Evolutionary conservation across 64 coral and sea anemone species (phyloP).

Genomic region (Stylophora pistillata): DNA sequence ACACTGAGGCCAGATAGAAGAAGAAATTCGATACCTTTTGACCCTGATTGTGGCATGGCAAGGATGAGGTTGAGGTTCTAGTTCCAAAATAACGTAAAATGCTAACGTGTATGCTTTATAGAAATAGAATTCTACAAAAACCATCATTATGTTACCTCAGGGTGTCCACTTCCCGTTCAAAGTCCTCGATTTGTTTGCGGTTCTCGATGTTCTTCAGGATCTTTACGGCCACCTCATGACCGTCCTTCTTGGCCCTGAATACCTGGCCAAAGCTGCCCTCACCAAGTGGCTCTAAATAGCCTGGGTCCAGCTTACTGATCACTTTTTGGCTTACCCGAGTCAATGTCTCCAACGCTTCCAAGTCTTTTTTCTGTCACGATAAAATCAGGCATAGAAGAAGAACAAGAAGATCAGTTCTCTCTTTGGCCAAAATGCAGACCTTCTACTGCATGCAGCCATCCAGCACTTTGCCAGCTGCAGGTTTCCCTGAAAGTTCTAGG

Average conservation of each 20-base stretch:
- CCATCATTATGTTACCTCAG: constrained; percentile 1
- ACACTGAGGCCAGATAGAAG: too few relatives aligned
- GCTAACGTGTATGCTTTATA: background rate
- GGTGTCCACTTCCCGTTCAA: constrained; percentile 67
- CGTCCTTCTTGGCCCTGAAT: constrained; percentile 48
- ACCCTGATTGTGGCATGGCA: too few relatives aligned
- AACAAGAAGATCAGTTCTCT: too few relatives aligned
- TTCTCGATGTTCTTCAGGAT: constrained; percentile 53
- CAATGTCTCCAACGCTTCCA: constrained; percentile 49
- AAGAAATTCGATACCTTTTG: too few relatives aligned
- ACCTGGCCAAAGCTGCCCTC: constrained; percentile 70
- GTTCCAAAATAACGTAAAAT: too few relatives aligned
- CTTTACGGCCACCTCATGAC: constrained; percentile 61
- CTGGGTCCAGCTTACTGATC: constrained; percentile 45
- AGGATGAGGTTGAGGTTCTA: too few relatives aligned
- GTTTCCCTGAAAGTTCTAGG: too few relatives aligned
- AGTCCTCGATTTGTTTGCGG: constrained; percentile 22
- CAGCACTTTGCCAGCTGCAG: too few relatives aligned
- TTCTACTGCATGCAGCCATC: too few relatives aligned
- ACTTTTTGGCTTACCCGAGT: constrained; percentile 48
- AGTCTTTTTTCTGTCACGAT: constrained; percentile 18
- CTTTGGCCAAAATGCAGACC: too few relatives aligned
- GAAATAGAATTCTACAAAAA: background rate
- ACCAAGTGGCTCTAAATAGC: constrained; percentile 47
- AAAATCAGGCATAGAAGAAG: too few relatives aligned